Evolutionary conservation across 2,797 vertebrate genomes (phyloP).

Genomic region (Brachyalestes nurse): DNA sequence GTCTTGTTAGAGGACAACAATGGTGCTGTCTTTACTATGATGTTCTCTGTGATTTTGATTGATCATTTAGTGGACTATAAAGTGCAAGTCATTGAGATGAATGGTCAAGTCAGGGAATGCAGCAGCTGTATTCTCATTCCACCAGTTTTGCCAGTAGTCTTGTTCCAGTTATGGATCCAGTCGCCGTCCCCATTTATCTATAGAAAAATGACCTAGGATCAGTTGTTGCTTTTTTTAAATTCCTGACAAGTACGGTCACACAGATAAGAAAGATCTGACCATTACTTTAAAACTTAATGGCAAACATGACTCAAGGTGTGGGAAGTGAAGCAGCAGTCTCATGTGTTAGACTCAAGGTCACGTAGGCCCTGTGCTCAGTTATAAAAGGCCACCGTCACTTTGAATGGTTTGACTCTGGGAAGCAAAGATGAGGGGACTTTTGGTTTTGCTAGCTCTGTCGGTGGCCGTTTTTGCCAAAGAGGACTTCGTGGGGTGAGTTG

Average conservation of each 20-base stretch:
- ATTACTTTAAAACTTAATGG: neutral
- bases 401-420: neutral
- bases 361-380: neutral
- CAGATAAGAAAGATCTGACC: neutral
- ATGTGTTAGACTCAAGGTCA: slow-evolving; percentile 28
- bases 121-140: slow-evolving; percentile 34
- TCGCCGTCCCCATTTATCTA: neutral
- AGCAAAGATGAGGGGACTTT: slow-evolving; percentile 69
- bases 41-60: neutral
- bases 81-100: neutral
- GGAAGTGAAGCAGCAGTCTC: slow-evolving; percentile 19
- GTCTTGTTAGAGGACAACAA: too few species aligned
- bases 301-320: slow-evolving; percentile 17
- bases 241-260: too few species aligned
- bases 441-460: slow-evolving; percentile 64
- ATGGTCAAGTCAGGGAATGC: neutral
- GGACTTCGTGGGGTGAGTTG: slow-evolving; percentile 74
- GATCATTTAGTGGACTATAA: neutral
- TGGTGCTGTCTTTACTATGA: too few species aligned
- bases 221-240: neutral
- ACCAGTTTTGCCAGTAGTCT: too few species aligned
- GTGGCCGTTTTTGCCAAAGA: slow-evolving; percentile 67
- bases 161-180: slow-evolving; percentile 3
- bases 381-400: slow-evolving; percentile 58
- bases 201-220: neutral